Evolutionary conservation across 2,888 invertebrate genomes (phyloP).

Genomic region (Platyscelio sp.): DNA sequence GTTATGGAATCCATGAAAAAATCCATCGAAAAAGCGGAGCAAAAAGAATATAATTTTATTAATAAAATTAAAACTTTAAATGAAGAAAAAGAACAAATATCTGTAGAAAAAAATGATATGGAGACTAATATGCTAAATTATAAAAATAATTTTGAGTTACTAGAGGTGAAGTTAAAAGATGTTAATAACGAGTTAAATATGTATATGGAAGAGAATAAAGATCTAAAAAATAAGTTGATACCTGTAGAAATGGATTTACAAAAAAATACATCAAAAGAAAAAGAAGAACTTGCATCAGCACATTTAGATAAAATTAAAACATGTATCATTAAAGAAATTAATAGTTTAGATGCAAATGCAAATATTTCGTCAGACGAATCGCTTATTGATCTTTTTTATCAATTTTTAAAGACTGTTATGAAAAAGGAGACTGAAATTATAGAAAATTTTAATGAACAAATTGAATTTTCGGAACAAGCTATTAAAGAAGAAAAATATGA

Average conservation of each 20-base stretch:
- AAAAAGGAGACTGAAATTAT: conserved; percentile 80
- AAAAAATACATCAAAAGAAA: too few species aligned
- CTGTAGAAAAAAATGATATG: conserved; percentile 49
- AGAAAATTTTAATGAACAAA: conserved; percentile 71
- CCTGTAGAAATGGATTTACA: too few species aligned
- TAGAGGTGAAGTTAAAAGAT: conserved; percentile 83
- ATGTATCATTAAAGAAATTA: conserved; percentile 80
- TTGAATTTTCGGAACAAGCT: conserved; percentile 72
- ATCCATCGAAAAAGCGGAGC: too few species aligned
- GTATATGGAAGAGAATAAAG: conserved; percentile 80
- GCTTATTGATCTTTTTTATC: conserved; percentile 76
- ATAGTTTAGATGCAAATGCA: conserved; percentile 72
- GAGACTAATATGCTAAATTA: conserved; percentile 70
- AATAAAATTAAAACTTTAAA: conserved; percentile 34
- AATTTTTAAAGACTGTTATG: conserved; percentile 78
- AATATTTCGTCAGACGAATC: conserved; percentile 71
- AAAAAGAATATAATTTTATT: too few species aligned
- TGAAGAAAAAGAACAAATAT: conserved; percentile 53
- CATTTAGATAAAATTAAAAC: conserved; percentile 39
- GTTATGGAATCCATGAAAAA: too few species aligned
- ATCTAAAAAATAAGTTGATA: conserved; percentile 71
- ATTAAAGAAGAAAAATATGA: conserved; percentile 79
- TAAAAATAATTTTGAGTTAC: conserved; percentile 79
- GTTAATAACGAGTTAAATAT: too few species aligned
- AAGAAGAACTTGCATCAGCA: conserved; percentile 54